These are phyloP conservation scores for Enteromius treurensis DNA, from an alignment of 2,797 vertebrate species.

Conservation along the genomic window DNA sequence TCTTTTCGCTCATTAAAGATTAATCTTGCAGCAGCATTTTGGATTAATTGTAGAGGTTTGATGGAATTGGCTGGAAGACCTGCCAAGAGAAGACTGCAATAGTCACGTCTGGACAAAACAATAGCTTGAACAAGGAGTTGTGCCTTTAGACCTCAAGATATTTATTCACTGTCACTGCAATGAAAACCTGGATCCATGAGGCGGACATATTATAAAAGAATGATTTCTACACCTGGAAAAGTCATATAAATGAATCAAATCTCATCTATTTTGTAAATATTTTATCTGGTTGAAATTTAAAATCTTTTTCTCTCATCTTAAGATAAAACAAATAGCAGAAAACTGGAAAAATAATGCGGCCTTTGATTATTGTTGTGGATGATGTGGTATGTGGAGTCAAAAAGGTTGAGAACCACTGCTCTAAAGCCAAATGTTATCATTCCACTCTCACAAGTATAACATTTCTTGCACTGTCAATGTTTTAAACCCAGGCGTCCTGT, in stretches of 20 bases:
- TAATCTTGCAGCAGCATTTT: too few relatives aligned
- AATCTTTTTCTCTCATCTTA: not conserved
- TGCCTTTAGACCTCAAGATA: too few relatives aligned
- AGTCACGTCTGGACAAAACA: too few relatives aligned
- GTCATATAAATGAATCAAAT: not conserved
- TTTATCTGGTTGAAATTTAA: not conserved
- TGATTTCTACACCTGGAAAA: not conserved
- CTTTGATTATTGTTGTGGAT: not conserved
- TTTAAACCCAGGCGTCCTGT: slow-evolving; percentile 42
- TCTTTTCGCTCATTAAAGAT: too few relatives aligned
- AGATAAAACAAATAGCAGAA: not conserved
- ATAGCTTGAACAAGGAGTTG: too few relatives aligned
- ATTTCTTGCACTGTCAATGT: slow-evolving; percentile 15
- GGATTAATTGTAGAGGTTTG: too few relatives aligned
- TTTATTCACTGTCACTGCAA: too few relatives aligned
- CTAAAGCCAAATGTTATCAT: slow-evolving; percentile 15
- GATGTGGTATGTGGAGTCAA: not conserved
- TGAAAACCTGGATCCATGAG: too few relatives aligned
- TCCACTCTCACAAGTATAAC: not conserved
- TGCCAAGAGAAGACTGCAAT: too few relatives aligned
- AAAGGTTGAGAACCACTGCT: not conserved
- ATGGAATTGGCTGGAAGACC: too few relatives aligned
- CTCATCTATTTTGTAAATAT: not conserved
- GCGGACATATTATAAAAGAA: too few relatives aligned
- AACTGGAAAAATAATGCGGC: not conserved